Evolutionary conservation across 2,888 invertebrate genomes (phyloP), one percentile per base, ranked within the genome.

Genomic region (Eupithecia pulchellata): DNA sequence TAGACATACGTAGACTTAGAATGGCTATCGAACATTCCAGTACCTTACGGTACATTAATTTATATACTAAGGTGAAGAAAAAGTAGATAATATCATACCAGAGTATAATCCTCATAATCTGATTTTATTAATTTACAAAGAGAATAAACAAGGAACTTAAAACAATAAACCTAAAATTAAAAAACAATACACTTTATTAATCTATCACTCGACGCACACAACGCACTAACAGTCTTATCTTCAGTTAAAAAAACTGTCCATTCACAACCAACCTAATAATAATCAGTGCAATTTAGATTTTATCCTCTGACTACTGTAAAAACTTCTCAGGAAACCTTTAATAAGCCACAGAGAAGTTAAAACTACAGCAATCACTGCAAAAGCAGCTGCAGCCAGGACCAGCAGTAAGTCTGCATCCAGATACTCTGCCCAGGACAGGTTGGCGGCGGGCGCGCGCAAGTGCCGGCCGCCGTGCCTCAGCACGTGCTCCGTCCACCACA

Each of bases 401-500:
- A 42, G 29, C 14, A 71, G 6, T 29, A 71, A 42, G 39, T 68
- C 68, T 11, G 68, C 30, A 27, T 71, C 71, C 20, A 77, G 60
- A 62, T 85, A 88, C 29, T 86, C 77, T 0, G 75, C 20, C 83
- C 82, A 85, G 11, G 84, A 69, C 39, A 87, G 80, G 68, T 84
- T 82, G 4, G 86, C 84, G 4, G 83, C 82, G 0, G 90, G 89
- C 27, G 90, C 81, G 17, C 86, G 84, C 1, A 94, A 83, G 73
- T 94, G 93, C 1, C 91, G 89, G 8, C 91, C 91, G 27, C 85
- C 84, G 72, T 93, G 89, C 13, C 92, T 83, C n/a, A 94, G 75
- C 11, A 94, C 87, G 78, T 94, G 88, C 75, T 94, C 94, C 5
- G 88, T 89, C 92, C 93, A 93, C 93, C 93, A 93, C 2, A 94